Evolutionary conservation across 1,140 invertebrate species (phyloP).

Genomic region (Lutraria rhynchaena): DNA sequence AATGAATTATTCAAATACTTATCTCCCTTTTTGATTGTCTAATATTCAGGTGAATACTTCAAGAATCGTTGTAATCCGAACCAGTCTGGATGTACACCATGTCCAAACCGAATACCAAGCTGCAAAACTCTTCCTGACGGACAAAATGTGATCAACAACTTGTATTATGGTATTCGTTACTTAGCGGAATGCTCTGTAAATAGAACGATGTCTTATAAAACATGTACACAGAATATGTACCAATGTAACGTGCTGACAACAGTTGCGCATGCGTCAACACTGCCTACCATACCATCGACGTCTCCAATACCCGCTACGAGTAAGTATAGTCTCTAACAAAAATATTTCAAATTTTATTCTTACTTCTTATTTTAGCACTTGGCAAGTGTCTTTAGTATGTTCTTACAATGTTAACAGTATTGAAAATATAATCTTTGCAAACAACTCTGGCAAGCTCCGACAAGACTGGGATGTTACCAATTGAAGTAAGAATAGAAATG

Average conservation of each 20-base stretch:
- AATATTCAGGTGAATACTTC: constrained; percentile 62
- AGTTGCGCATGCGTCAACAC: neutral
- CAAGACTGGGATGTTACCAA: too few species aligned
- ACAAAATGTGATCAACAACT: constrained; percentile 30
- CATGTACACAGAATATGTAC: constrained; percentile 22
- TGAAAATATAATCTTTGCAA: too few species aligned
- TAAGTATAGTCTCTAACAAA: too few species aligned
- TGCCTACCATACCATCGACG: neutral
- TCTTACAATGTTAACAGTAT: too few species aligned
- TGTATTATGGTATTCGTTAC: constrained; percentile 25
- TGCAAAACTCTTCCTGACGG: constrained; percentile 60
- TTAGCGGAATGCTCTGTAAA: constrained; percentile 36
- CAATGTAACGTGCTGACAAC: neutral
- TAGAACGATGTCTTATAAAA: constrained; percentile 39
- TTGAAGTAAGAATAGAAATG: too few species aligned
- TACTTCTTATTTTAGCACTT: too few species aligned
- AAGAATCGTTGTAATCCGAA: constrained; percentile 58
- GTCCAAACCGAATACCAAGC: constrained; percentile 62
- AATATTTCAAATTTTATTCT: too few species aligned
- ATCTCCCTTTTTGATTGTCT: too few species aligned
- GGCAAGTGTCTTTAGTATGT: too few species aligned
- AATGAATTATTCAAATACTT: too few species aligned
- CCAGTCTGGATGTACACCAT: constrained; percentile 46
- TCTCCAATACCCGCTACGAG: constrained; percentile 23
- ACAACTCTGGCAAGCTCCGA: too few species aligned